phyloP scores from a whole-genome alignment of 1,140 invertebrate genomes.

The Polypedilum vanderplanki region DNA sequence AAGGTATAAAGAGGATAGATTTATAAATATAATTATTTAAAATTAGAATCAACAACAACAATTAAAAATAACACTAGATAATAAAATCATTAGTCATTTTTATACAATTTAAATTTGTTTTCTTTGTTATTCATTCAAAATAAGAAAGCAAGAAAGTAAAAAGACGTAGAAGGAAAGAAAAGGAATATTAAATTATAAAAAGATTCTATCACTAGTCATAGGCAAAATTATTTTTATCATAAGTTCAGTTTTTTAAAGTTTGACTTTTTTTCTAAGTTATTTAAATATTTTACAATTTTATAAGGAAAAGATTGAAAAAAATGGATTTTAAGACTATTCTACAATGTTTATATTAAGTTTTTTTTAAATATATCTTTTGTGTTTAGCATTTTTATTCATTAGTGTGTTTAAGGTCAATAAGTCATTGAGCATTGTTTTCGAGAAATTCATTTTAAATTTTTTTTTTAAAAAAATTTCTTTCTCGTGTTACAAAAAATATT shows the following conservation, averaged over 20 bases:
- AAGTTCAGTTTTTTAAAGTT: too few relatives aligned
- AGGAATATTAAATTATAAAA: too few relatives aligned
- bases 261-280: too few relatives aligned
- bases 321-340: too few relatives aligned
- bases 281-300: too few relatives aligned
- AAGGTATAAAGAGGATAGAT: background rate
- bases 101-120: background rate
- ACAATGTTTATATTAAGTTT: background rate
- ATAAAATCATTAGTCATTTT: too few relatives aligned
- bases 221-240: too few relatives aligned
- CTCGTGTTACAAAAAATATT: too few relatives aligned
- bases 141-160: background rate
- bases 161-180: too few relatives aligned
- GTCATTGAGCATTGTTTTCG: slow-evolving; percentile 15
- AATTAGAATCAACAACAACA: background rate
- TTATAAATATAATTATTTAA: background rate
- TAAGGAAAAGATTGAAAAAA: too few relatives aligned
- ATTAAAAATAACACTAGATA: background rate
- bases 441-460: background rate
- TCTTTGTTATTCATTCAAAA: background rate
- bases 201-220: too few relatives aligned
- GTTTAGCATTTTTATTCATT: background rate
- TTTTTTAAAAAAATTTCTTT: background rate
- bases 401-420: background rate
- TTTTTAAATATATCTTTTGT: background rate